These are phyloP conservation scores for Danio albolineatus DNA, from an alignment of 2,797 vertebrate species.

Conservation along the genomic window DNA sequence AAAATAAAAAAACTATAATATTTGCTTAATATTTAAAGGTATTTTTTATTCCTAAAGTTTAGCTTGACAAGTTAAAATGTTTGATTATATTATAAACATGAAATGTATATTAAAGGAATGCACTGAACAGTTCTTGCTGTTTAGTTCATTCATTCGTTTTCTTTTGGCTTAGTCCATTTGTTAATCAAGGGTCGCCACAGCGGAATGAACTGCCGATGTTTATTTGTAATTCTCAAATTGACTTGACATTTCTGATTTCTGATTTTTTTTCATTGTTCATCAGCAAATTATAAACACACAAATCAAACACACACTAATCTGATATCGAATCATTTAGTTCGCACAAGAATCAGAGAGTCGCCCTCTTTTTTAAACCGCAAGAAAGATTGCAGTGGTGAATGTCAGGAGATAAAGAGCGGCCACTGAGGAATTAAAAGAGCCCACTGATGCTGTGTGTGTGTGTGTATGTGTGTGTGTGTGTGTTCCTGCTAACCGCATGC, in stretches of 20 bases:
- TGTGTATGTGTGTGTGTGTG: constrained; percentile 49
- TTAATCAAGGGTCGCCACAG: no score
- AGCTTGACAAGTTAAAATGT: no score
- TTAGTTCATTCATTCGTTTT: no score
- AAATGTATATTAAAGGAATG: background rate
- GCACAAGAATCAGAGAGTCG: constrained; percentile 7
- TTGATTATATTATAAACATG: no score
- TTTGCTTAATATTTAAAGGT: no score
- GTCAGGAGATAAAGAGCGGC: constrained; percentile 43
- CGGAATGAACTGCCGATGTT: no score
- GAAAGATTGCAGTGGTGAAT: constrained; percentile 40
- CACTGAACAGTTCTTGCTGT: background rate
- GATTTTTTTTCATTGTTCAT: no score
- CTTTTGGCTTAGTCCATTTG: no score
- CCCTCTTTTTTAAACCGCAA: constrained; percentile 6
- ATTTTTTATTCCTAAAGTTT: no score
- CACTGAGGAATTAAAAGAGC: constrained; percentile 40
- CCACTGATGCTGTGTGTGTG: background rate
- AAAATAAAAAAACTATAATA: no score
- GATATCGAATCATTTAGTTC: background rate
- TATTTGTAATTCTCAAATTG: no score
- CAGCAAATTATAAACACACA: background rate
- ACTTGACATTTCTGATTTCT: no score
- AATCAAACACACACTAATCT: background rate
- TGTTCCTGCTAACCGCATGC: constrained; percentile 64